phyloP scores from a whole-genome alignment of 1,140 invertebrate species.

The Lerema accius region DNA sequence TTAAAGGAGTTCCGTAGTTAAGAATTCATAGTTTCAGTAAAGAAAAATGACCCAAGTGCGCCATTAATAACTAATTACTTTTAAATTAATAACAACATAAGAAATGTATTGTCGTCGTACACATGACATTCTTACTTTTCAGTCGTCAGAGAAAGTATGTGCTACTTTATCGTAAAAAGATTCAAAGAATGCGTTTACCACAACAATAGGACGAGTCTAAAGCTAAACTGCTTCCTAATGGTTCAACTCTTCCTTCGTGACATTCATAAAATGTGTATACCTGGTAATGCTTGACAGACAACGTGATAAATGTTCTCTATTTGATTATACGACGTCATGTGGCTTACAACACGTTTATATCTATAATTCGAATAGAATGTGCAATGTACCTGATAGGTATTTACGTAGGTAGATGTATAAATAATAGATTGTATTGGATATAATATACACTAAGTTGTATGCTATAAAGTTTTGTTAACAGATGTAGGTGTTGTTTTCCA shows the following conservation, averaged over 20 bases:
- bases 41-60: too few species aligned
- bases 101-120: slow-evolving; percentile 10
- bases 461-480: too few species aligned
- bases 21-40: too few species aligned
- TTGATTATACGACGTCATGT: slow-evolving; percentile 42
- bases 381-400: background rate
- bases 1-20: too few species aligned
- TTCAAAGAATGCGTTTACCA: slow-evolving; percentile 44
- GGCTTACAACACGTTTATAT: slow-evolving; percentile 34
- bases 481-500: too few species aligned
- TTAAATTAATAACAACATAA: slow-evolving; percentile 19
- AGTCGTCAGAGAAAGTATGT: slow-evolving; percentile 60
- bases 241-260: slow-evolving; percentile 34
- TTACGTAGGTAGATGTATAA: too few species aligned
- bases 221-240: slow-evolving; percentile 42
- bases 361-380: slow-evolving; percentile 11
- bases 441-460: too few species aligned
- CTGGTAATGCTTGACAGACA: slow-evolving; percentile 32
- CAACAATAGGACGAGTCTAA: slow-evolving; percentile 49
- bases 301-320: slow-evolving; percentile 39
- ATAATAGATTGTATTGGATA: too few species aligned
- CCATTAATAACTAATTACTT: slow-evolving; percentile 13
- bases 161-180: slow-evolving; percentile 58
- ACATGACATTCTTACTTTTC: slow-evolving; percentile 15
- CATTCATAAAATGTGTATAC: slow-evolving; percentile 27